Evolutionary conservation across 2,888 invertebrate species (phyloP), one percentile per base, ranked within the genome.

Genomic region (Athripsodes cinereus): DNA sequence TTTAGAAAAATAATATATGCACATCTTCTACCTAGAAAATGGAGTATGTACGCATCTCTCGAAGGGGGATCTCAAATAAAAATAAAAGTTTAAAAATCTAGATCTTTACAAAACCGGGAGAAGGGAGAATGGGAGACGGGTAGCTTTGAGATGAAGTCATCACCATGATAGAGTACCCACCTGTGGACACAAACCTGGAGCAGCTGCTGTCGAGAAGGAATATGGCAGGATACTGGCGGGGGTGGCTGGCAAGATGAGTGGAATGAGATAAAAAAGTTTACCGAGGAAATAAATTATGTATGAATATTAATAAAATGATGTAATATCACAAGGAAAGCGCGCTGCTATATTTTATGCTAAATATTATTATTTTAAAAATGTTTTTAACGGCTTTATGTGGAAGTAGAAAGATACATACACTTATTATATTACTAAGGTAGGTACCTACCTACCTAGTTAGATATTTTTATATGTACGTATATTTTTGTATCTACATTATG

Each of bases 301-400:
- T 63, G 63, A 63, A 63, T 63, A 63, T 63, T 63, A 61, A 63
- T 62, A 61, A 40, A n/a, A 16, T 52, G 53, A 59, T 57, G 62
- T 61, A 62, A 62, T 62, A 61, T 63, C 59, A 54, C 52, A 51
- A 59, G 47, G 57, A 56, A 51, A 56, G 57, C 55, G 56, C 52
- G 13, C 59, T 54, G 52, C 60, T 53, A 60, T 62, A 62, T 59
- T 62, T 62, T 61, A 62, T 59, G 59, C 56, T 58, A 59, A 62
- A 60, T 55, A 40, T 40, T 40, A 40, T 40, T 40, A 5, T 40
- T 40, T 40, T 40, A 40, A 40, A 40, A 40, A 19, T 35, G 18
- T 18, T 40, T 40, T 40, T 40, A 40, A 40, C 40, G 5, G 13
- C 40, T 13, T 16, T 16, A 40, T 13, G 8, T 16, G n/a, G n/a